Conservation (phyloP, 2,113 vertebrate genomes). For the Phocoena sinus region DNA sequence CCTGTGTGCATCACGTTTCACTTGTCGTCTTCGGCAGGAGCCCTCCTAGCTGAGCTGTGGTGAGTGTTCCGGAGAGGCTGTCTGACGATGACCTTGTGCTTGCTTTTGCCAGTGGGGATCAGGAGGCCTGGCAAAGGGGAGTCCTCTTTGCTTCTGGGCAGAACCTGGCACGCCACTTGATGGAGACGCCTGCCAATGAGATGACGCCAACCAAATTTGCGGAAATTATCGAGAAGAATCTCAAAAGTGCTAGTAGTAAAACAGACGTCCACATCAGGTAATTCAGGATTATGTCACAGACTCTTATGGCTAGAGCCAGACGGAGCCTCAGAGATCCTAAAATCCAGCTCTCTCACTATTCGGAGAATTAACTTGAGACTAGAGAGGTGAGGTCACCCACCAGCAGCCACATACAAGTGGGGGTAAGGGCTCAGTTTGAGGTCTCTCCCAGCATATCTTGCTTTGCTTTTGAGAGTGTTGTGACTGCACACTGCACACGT, state of each 20-base stretch:
- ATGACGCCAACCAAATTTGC: constrained; percentile 93
- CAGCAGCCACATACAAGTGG: background rate
- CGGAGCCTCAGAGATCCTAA: background rate
- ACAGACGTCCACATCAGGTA: constrained; percentile 91
- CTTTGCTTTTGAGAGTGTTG: background rate
- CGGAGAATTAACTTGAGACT: background rate
- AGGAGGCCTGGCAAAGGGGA: constrained; percentile 89
- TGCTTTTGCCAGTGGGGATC: constrained; percentile 79
- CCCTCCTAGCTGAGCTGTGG: background rate
- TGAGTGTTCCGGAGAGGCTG: background rate
- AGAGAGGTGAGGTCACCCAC: too few species aligned
- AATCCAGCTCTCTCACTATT: background rate
- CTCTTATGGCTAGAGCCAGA: background rate
- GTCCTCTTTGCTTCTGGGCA: constrained; percentile 91
- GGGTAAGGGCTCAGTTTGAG: background rate
- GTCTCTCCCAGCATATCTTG: background rate
- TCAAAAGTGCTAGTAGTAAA: constrained; percentile 79
- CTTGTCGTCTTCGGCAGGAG: background rate
- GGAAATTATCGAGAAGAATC: constrained; percentile 86
- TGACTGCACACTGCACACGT: background rate
- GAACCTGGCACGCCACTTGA: constrained; percentile 92
- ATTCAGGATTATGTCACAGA: background rate
- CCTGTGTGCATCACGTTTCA: fast-evolving
- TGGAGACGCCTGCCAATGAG: constrained; percentile 96
- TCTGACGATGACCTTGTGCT: background rate